Evolutionary conservation across 2,888 invertebrate species (phyloP).

Genomic region (Amphimallon solstitiale): DNA sequence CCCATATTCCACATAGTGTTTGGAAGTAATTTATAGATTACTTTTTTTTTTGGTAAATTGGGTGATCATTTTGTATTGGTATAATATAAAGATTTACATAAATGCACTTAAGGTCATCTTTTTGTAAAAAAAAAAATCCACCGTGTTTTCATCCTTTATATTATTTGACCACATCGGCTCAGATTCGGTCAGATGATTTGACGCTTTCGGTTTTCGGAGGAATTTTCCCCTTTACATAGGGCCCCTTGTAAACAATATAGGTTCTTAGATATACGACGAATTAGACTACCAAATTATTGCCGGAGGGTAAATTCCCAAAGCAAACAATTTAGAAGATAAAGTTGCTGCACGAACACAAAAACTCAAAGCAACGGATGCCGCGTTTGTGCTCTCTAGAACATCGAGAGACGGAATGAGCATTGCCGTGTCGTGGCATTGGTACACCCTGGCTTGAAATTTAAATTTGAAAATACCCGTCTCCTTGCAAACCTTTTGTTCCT

Average conservation of each 20-base stretch:
- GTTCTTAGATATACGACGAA: conserved; percentile 48
- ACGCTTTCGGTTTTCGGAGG: conserved; percentile 8
- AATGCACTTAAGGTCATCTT: no score
- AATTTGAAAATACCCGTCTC: background rate
- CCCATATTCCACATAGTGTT: no score
- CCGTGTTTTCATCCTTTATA: conserved; percentile 1
- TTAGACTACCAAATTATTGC: conserved; percentile 54
- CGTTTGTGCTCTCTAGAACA: background rate
- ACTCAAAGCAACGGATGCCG: background rate
- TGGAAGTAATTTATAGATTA: no score
- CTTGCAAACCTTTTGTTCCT: no score
- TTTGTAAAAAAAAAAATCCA: no score
- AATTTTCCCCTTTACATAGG: conserved; percentile 14
- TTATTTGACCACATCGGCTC: conserved; percentile 10
- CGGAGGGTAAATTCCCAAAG: conserved; percentile 42
- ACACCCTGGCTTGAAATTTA: background rate
- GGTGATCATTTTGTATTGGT: no score
- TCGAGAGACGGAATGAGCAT: background rate
- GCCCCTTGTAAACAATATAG: conserved; percentile 49
- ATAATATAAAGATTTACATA: no score
- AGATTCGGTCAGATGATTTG: conserved; percentile 24
- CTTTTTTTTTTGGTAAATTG: no score
- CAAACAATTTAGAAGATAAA: conserved; percentile 24
- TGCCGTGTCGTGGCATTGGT: no score
- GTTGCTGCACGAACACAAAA: conserved; percentile 2